These are phyloP conservation scores for Globodera rostochiensis DNA, from an alignment of 1,140 invertebrate genomes.

Conservation along the genomic window DNA sequence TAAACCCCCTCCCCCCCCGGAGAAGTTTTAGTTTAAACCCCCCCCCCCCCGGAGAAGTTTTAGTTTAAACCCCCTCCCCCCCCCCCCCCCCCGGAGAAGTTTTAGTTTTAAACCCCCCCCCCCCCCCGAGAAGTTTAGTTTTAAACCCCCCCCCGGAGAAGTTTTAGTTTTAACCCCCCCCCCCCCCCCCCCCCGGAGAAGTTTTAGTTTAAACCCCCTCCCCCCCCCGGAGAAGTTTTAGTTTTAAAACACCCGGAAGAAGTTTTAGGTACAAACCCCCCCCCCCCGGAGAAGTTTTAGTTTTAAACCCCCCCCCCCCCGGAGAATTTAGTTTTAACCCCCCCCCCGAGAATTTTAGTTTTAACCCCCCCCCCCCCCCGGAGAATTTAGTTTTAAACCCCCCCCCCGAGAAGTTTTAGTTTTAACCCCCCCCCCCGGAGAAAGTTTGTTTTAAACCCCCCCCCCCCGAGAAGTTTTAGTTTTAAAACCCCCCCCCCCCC, in stretches of 20 bases:
- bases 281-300: too few relatives aligned
- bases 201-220: background rate
- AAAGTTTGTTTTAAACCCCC: background rate
- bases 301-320: background rate
- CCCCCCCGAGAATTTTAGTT: background rate
- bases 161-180: background rate
- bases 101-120: background rate
- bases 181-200: too few relatives aligned
- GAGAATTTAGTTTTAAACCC: background rate
- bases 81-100: background rate
- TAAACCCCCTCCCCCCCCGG: background rate
- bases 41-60: background rate
- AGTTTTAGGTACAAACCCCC: too few relatives aligned
- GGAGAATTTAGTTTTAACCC: constrained; percentile 3
- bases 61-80: background rate
- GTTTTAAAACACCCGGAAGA: background rate
- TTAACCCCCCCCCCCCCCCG: background rate
- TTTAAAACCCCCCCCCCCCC: background rate
- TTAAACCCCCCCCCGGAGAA: background rate
- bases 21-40: background rate
- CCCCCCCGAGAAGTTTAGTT: background rate
- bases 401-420: background rate
- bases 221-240: background rate
- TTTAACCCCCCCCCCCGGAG: too few relatives aligned
- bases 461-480: background rate